Base-by-base conservation (phyloP, 2,888 invertebrate genomes). In the Aphrophora alni region DNA sequence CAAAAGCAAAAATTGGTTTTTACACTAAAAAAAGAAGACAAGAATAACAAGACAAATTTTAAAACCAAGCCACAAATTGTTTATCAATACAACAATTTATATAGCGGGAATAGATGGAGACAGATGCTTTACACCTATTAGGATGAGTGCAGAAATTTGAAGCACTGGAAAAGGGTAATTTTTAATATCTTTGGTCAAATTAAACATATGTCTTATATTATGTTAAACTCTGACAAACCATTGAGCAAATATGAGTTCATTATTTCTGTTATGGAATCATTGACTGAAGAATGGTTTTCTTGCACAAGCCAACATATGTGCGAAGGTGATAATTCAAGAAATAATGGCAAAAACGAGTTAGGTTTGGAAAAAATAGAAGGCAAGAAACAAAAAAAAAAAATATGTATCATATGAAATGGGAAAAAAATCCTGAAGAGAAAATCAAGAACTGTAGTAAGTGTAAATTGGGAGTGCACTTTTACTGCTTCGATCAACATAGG, bases 151-250 rank as follows among this genome's bases (percentile, higher is more conserved):
- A 76, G 68, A 68, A 28, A 33, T 28, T 51, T 68, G 76, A 76
- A 76, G 33, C 76, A 59, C 27, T 68, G 59, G 68, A 76, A 76
- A 28, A 76, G 59, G 33, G 76, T 76, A 3, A 68, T 27, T 28
- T 68, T 68, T 27, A 76, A 76, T 28, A 59, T 76, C 2, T 76
- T 59, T 59, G 59, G 76, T 1, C 10, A 69, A 26, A 76, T 76
- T 68, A 59, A 21, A 8, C 27, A 27, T 68, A 68, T 76, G 76
- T 76, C 8, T 26, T 76, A 1, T 76, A 68, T 27, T n/a, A 76
- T 51, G 28, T 26, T 76, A 3, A 76, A 76, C 68, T 68, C 76
- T 8, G 76, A 76, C 12, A 76, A 27, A 76, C 76, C 76, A 68
- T 28, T 76, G 59, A n/a, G 8, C 17, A 59, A 59, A 44, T 69